A percentile compares a stretch with the other conserved stretches of the same genome.
phyloP scores from a whole-genome alignment of 2,888 invertebrate genomes.

The Patella caerulea region DNA sequence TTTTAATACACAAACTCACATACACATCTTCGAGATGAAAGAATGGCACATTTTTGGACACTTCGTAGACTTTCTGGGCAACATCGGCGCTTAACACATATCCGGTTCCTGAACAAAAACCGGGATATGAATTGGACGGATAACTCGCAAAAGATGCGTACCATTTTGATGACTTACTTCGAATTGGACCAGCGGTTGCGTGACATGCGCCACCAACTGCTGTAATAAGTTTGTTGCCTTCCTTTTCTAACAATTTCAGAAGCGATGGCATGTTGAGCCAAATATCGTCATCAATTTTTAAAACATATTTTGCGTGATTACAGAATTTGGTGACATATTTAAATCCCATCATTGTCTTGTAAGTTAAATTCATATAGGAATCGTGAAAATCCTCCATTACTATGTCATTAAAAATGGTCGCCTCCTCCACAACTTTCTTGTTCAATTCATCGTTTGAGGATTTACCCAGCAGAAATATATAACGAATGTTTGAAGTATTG shows the following conservation, averaged over 20 bases:
- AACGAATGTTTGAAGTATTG: slow-evolving; percentile 34
- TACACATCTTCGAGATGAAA: slow-evolving; percentile 27
- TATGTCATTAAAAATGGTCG: slow-evolving; percentile 28
- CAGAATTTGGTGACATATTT: slow-evolving; percentile 34
- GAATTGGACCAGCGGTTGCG: not conserved
- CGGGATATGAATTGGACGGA: not conserved
- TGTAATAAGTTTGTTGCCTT: not conserved
- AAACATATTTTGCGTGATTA: slow-evolving; percentile 27
- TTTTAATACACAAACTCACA: slow-evolving; percentile 19
- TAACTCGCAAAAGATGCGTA: slow-evolving; percentile 1
- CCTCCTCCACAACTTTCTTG: slow-evolving; percentile 26
- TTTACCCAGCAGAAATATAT: slow-evolving; percentile 41
- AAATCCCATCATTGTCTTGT: slow-evolving; percentile 39
- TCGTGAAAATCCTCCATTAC: slow-evolving; percentile 35
- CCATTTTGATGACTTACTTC: slow-evolving; percentile 16
- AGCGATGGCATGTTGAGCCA: slow-evolving; percentile 29
- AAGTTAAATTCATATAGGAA: slow-evolving; percentile 35
- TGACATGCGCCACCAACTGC: slow-evolving; percentile 14
- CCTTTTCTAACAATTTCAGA: not conserved
- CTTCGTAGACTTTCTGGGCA: slow-evolving; percentile 11
- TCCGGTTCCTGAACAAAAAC: slow-evolving; percentile 15
- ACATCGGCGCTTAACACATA: slow-evolving; percentile 17
- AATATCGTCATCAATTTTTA: slow-evolving; percentile 45
- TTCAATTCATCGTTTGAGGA: slow-evolving; percentile 17
- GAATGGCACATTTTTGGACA: slow-evolving; percentile 19